Base-by-base conservation (phyloP, 2,113 vertebrate species). In the Hiodon tergisus region DNA sequence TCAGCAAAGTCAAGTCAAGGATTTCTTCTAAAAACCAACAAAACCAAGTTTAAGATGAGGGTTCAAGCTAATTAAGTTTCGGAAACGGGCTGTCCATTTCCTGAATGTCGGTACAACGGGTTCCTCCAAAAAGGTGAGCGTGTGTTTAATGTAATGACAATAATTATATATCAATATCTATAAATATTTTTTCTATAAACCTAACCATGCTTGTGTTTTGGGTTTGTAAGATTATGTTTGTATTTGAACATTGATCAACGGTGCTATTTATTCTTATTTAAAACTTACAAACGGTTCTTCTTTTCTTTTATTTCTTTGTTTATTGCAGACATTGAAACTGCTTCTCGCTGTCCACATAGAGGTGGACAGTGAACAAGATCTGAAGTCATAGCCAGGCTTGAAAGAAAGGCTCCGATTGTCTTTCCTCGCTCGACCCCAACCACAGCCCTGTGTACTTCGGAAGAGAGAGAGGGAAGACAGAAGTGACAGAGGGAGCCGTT, bases 381-480 rank as follows among this genome's bases (percentile, higher is more conserved):
- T 91, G 92, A 93, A 92, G 94, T 82, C 91, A 93, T 90, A 93
- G 91, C 91, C 93, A 92, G 95, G 90, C 88, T 82, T 67, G 85
- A 91, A 91, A 94, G 92, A 96, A 94, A 95, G 91, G 87, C 88
- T 86, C 83, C 77, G 86, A 95, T 96, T 95, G 94, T 95, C 90
- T 92, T 83, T 81, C 91, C 92, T 91, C 89, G 91, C 87, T 85
- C 88, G 81, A 78, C 86, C 85, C 90, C 93, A 87, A 87, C 89
- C 89, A 93, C 86, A 87, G 89, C 85, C 86, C 86, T 69, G 83
- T 86, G 85, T 88, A 88, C 88, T 84, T 89, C 83, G 88, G 86
- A 85, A 89, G 86, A 77, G 67, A 87, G 86, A 86, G 84, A 86
- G 85, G 87, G 73, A 81, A 88, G 78, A 83, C 83, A 84, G 86